These are phyloP conservation scores for Noctilio leporinus DNA, from an alignment of 2,113 vertebrate genomes.

Conservation along the genomic window DNA sequence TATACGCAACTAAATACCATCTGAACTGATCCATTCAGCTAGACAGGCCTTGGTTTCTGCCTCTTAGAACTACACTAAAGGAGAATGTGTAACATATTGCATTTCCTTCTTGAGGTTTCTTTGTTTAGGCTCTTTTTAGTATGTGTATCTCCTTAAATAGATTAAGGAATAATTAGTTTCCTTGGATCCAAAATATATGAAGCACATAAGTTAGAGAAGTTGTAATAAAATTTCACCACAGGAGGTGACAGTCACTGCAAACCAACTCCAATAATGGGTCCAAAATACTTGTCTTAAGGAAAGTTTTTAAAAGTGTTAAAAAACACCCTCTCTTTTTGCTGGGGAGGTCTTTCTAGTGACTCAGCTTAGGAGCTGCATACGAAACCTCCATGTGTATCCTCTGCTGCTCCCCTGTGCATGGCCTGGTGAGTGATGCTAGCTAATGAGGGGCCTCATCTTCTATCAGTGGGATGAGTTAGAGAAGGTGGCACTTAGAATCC, in stretches of 20 bases:
- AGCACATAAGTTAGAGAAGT: neutral
- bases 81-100: neutral
- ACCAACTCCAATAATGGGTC: neutral
- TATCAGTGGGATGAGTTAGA: neutral
- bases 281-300: neutral
- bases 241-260: neutral
- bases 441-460: neutral
- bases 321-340: neutral
- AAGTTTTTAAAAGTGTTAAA: neutral
- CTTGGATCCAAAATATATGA: neutral
- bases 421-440: neutral
- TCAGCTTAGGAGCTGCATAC: neutral
- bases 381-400: neutral
- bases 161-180: neutral
- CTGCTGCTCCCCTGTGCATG: neutral
- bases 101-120: neutral
- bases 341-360: neutral
- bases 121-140: neutral
- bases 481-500: neutral
- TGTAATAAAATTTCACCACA: neutral
- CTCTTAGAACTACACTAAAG: neutral
- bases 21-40: neutral
- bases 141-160: neutral
- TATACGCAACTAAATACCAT: neutral
- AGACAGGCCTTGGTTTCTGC: neutral